These are phyloP conservation scores for Patella caerulea DNA, from an alignment of 2,888 invertebrate species.

Conservation along the genomic window DNA sequence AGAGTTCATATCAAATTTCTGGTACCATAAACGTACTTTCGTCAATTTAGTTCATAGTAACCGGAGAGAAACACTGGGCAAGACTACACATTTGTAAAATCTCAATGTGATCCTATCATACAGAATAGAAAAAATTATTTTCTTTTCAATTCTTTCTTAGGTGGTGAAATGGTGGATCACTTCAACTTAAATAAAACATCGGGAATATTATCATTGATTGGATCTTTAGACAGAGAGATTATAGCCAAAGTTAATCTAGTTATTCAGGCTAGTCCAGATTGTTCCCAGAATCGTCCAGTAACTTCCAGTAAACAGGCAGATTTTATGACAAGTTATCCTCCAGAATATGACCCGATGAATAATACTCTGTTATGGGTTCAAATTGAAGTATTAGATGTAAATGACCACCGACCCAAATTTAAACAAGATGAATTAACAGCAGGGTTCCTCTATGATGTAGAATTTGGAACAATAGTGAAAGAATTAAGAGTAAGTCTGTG, in stretches of 20 bases:
- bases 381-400: conserved; percentile 82
- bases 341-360: conserved; percentile 38
- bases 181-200: conserved; percentile 39
- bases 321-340: conserved; percentile 12
- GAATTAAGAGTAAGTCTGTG: conserved; percentile 46
- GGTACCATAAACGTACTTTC: too few species aligned
- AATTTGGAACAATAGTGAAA: conserved; percentile 80
- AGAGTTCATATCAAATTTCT: too few species aligned
- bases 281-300: conserved; percentile 32
- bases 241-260: conserved; percentile 38
- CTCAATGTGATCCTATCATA: too few species aligned
- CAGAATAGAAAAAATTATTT: too few species aligned
- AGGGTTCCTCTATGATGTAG: conserved; percentile 93
- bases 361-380: conserved; percentile 53
- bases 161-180: conserved; percentile 33
- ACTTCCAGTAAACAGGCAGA: conserved; percentile 11
- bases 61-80: too few species aligned
- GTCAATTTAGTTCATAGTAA: too few species aligned
- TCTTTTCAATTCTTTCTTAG: conserved; percentile 23
- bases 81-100: too few species aligned
- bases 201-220: conserved; percentile 36
- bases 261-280: conserved; percentile 52
- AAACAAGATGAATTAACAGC: conserved; percentile 86
- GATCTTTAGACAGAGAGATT: conserved; percentile 53
- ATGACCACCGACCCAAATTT: conserved; percentile 92